Percentiles rank a stretch among this genome's conserved stretches.
Evolutionary conservation across 35 echinoderm and acorn worm species (phyloP).

Genomic region (Lytechinus variegatus): DNA sequence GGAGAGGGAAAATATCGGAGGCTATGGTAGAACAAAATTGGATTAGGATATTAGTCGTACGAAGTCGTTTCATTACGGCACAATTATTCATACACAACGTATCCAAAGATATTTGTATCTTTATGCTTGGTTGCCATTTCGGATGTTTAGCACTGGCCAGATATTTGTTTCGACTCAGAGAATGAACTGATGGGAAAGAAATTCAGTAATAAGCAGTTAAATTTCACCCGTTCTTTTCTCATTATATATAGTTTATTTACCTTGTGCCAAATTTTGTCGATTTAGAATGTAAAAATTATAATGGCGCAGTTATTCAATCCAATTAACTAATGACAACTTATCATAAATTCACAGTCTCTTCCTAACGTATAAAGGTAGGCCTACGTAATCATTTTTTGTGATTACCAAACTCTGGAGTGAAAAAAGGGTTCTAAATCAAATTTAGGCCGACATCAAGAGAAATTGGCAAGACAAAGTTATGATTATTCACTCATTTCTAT

Average conservation of each 20-base stretch:
- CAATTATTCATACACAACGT: constrained; percentile 20
- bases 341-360: too few relatives aligned
- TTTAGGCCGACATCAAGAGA: too few relatives aligned
- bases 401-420: too few relatives aligned
- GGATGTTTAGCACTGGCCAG: background rate
- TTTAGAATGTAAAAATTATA: too few relatives aligned
- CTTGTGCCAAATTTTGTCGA: too few relatives aligned
- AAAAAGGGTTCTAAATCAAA: too few relatives aligned
- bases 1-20: background rate
- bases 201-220: background rate
- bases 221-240: background rate
- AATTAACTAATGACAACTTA: too few relatives aligned
- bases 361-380: too few relatives aligned
- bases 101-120: constrained; percentile 2
- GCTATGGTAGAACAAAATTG: background rate
- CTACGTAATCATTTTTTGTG: too few relatives aligned
- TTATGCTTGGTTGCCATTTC: background rate
- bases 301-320: too few relatives aligned
- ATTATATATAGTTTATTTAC: background rate
- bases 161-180: background rate
- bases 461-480: too few relatives aligned
- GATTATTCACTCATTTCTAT: too few relatives aligned
- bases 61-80: constrained; percentile 16
- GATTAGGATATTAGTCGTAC: background rate
- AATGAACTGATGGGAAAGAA: background rate